Evolutionary conservation across 2,113 vertebrate genomes (phyloP).

Genomic region (Cisticola juncidis): DNA sequence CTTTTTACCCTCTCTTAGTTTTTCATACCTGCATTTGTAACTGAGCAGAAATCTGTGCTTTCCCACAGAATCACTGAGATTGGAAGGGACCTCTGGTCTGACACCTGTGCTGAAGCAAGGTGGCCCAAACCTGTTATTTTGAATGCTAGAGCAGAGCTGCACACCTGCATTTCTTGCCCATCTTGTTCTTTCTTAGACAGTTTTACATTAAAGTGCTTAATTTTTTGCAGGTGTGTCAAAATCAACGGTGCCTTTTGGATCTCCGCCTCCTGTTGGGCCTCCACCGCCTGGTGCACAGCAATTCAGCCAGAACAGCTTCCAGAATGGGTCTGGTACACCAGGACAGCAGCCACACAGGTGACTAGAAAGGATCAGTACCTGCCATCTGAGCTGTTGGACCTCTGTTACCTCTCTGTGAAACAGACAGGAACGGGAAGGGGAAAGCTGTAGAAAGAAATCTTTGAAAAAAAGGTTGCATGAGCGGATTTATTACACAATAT

Average conservation of each 20-base stretch:
- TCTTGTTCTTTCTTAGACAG: background rate
- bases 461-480: background rate
- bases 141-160: background rate
- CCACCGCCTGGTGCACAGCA: slow-evolving; percentile 64
- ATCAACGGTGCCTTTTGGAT: slow-evolving; percentile 69
- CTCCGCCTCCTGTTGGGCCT: slow-evolving; percentile 66
- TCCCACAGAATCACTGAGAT: background rate
- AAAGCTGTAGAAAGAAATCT: background rate
- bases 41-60: background rate
- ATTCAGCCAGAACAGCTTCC: slow-evolving; percentile 71
- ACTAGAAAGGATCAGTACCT: background rate
- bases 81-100: background rate
- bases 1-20: background rate
- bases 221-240: slow-evolving; percentile 80
- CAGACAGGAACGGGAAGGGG: background rate
- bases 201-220: background rate
- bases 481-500: background rate
- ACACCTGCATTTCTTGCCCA: background rate
- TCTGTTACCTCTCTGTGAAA: background rate
- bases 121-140: background rate
- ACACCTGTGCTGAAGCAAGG: background rate
- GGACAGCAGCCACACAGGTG: slow-evolving; percentile 80
- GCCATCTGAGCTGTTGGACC: background rate
- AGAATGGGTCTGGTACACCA: slow-evolving; percentile 68
- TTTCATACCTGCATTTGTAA: background rate